Percentiles rank a stretch among this genome's conserved stretches.
phyloP scores from a whole-genome alignment of 2,797 vertebrate genomes.

The Semotilus atromaculatus region DNA sequence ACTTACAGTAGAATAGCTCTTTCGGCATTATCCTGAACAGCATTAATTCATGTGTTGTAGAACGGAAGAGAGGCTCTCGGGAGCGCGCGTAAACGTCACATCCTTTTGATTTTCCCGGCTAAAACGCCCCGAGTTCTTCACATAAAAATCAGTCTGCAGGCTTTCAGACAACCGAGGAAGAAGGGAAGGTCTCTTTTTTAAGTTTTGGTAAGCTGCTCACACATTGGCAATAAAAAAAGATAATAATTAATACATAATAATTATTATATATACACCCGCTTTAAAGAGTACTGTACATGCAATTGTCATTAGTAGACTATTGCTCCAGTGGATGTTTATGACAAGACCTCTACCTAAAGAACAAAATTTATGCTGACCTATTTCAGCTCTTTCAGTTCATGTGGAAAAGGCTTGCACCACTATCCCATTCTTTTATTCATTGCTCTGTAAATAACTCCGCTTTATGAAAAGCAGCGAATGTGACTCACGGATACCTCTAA shows the following conservation, averaged over 20 bases:
- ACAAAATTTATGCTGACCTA: slow-evolving; percentile 62
- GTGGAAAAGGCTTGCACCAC: slow-evolving; percentile 78
- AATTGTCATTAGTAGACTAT: background rate
- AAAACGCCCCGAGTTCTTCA: background rate
- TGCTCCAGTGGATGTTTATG: slow-evolving; percentile 5
- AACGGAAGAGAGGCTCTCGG: background rate
- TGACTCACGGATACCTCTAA: slow-evolving; percentile 83
- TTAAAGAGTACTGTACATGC: background rate
- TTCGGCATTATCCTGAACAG: background rate
- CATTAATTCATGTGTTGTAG: background rate
- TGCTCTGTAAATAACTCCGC: slow-evolving; percentile 85
- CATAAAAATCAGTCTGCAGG: background rate
- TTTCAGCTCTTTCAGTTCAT: slow-evolving; percentile 69
- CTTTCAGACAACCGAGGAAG: background rate
- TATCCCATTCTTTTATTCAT: slow-evolving; percentile 85
- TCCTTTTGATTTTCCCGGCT: background rate
- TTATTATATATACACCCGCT: background rate
- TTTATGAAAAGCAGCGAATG: slow-evolving; percentile 85
- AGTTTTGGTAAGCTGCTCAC: no score
- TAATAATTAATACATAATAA: background rate
- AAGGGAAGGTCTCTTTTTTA: background rate
- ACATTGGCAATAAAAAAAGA: background rate
- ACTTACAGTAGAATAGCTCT: background rate
- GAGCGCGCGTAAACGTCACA: background rate
- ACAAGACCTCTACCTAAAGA: slow-evolving; percentile 37